Evolutionary conservation across 2,888 invertebrate genomes (phyloP).

Genomic region (Malthinus seriepunctatus): DNA sequence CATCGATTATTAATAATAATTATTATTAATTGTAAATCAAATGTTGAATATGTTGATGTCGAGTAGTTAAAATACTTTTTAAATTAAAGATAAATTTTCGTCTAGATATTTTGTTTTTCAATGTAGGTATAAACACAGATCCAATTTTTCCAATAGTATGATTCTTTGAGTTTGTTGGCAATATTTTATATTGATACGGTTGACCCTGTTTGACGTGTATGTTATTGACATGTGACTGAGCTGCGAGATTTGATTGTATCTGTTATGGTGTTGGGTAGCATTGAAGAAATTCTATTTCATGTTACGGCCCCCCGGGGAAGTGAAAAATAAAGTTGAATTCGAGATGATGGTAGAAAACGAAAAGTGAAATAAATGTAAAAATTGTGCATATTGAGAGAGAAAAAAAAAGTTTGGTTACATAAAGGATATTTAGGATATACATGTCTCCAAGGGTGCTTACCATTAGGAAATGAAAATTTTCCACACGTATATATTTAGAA

Average conservation of each 20-base stretch:
- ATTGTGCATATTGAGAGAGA: conserved; percentile 21
- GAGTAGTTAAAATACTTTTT: too few species aligned
- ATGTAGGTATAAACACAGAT: conserved; percentile 27
- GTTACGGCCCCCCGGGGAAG: conserved; percentile 42
- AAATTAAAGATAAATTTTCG: neutral
- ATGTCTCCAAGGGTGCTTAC: neutral
- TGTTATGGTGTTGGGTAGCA: conserved; percentile 38
- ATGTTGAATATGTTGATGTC: too few species aligned
- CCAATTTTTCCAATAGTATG: conserved; percentile 18
- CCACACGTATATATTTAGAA: neutral
- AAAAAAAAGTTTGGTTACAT: conserved; percentile 5
- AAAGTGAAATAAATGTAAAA: conserved; percentile 24
- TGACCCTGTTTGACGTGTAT: conserved; percentile 40
- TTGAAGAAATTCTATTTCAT: conserved; percentile 44
- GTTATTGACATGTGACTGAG: conserved; percentile 45
- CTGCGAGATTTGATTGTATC: conserved; percentile 42
- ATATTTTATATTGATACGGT: conserved; percentile 33
- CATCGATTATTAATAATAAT: too few species aligned
- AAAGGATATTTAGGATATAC: neutral
- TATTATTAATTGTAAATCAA: too few species aligned
- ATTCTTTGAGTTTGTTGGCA: conserved; percentile 9
- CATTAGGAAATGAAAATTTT: too few species aligned
- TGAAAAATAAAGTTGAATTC: conserved; percentile 30
- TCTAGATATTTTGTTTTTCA: conserved; percentile 15
- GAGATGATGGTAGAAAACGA: conserved; percentile 32